These are phyloP conservation scores for Pomacea canaliculata DNA, from an alignment of 2,888 invertebrate genomes.

Conservation along the genomic window DNA sequence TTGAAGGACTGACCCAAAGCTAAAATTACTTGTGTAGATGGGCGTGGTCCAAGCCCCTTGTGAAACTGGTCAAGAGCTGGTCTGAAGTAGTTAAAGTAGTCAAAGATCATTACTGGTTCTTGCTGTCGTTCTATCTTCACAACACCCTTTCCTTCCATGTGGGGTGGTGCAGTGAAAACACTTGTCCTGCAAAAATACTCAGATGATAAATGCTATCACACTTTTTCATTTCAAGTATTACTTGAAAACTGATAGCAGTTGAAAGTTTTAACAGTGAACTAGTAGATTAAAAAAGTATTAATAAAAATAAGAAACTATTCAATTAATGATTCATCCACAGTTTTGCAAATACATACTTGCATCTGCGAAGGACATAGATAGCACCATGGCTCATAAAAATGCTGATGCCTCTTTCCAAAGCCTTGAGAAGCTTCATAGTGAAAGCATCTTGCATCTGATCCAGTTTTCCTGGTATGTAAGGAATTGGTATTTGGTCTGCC, in stretches of 20 bases:
- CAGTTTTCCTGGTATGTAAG: not conserved
- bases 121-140: not conserved
- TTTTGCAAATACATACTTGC: not conserved
- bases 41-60: slow-evolving; percentile 35
- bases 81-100: slow-evolving; percentile 41
- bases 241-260: no score
- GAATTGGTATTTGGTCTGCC: not conserved
- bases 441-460: not conserved
- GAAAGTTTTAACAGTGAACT: no score
- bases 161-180: slow-evolving; percentile 1
- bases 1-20: slow-evolving; percentile 52
- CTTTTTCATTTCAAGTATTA: no score
- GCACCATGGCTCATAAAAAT: not conserved
- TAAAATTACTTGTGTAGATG: slow-evolving; percentile 44
- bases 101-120: slow-evolving; percentile 38
- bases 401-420: not conserved
- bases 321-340: no score
- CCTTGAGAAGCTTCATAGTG: not conserved
- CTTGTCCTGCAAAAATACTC: not conserved
- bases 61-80: slow-evolving; percentile 38
- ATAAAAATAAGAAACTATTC: no score
- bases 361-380: not conserved
- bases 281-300: no score
- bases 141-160: not conserved
- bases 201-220: no score